Evolutionary conservation across 2,113 vertebrate species (phyloP), one percentile per base, ranked within the genome.

Genomic region (Chionomys nivalis): DNA sequence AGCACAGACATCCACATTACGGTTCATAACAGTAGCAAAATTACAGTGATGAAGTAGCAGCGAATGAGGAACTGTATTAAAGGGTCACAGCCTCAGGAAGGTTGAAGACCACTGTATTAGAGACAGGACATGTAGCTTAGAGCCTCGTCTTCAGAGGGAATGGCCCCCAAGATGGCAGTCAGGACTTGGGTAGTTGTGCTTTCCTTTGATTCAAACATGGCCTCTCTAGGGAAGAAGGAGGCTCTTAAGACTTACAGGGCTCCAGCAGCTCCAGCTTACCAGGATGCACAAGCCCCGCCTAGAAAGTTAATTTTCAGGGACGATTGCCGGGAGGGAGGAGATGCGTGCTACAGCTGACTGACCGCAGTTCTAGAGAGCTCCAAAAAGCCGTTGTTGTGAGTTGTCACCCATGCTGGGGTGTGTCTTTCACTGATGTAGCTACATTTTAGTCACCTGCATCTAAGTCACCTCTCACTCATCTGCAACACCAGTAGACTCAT

Each of bases 121-220:
- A 78, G 52, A 61, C 47, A 6, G 14, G 91, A 77, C 24, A 12
- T n/a, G 44, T 1, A 47, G 49, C 73, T 3, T 49, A 1, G 61
- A 85, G 66, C 31, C 1, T 24, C 26, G 19, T 33, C 36, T 42
- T 39, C 16, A 12, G 36, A 31, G 55, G 14, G 42, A 58, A 24
- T 3, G 14, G 49, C 13, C 12, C 24, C 65, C 10, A 0, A 0
- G 24, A 52, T 3, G 68, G 44, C 52, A 28, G 1, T 44, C 17
- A 42, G 39, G 28, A 33, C 44, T 89, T 21, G 44, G 14, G 17
- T 4, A 61, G 58, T 3, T 28, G 13, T 63, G n/a, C 58, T 23
- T 87, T 12, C n/a, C n/a, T 5, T 5, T 23, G 55, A 65, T 21
- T 44, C 61, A 86, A 47, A 21, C 28, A 36, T 4, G 2, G 28